Conservation (phyloP, 2,797 vertebrate species). For the Tauraco hartlaubi region DNA sequence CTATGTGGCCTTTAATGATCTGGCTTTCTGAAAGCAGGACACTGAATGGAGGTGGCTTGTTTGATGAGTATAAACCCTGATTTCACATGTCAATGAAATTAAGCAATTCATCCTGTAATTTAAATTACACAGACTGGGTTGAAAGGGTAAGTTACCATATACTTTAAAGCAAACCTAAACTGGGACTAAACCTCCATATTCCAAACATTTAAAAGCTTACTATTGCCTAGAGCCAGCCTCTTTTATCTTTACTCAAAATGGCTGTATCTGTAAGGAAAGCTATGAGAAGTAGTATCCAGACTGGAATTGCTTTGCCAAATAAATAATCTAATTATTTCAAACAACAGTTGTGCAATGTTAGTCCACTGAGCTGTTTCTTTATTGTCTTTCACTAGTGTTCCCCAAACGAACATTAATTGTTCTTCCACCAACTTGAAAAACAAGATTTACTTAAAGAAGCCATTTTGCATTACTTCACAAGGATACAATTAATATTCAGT, state of each 20-base stretch:
- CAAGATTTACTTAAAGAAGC: background rate
- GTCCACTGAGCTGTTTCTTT: background rate
- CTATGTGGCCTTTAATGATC: background rate
- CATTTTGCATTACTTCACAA: background rate
- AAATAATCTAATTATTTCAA: background rate
- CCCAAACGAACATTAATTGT: background rate
- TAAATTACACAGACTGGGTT: background rate
- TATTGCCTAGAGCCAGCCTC: background rate
- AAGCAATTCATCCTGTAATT: background rate
- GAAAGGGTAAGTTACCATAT: background rate
- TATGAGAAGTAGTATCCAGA: background rate
- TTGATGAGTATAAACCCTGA: background rate
- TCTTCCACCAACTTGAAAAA: background rate
- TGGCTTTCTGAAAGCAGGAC: background rate
- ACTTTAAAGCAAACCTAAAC: background rate
- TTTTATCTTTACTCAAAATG: background rate
- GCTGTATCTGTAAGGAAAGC: background rate
- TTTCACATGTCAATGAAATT: background rate
- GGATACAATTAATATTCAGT: background rate
- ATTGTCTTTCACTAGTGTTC: background rate
- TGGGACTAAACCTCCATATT: background rate
- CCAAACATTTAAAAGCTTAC: background rate
- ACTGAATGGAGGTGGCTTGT: background rate
- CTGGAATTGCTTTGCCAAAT: background rate
- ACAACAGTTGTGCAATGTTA: background rate